These are phyloP conservation scores for Rhyzopertha dominica DNA, from an alignment of 1,140 invertebrate species.

Conservation along the genomic window DNA sequence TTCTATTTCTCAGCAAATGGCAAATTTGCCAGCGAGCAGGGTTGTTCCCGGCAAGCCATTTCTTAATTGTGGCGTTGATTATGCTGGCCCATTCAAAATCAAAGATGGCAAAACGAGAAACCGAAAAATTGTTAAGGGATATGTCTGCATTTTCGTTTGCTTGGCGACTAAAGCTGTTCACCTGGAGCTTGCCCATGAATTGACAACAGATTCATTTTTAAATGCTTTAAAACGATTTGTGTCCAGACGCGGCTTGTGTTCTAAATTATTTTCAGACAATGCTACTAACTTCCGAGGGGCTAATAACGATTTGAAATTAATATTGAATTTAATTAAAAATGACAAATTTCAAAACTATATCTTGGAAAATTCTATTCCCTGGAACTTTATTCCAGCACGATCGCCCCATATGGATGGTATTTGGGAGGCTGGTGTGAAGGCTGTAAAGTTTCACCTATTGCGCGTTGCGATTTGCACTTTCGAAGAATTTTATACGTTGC, in stretches of 20 bases:
- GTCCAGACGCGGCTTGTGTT: slow-evolving; percentile 24
- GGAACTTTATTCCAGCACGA: too few species aligned
- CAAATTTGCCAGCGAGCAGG: slow-evolving; percentile 11
- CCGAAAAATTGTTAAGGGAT: slow-evolving; percentile 22
- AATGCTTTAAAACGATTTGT: slow-evolving; percentile 37
- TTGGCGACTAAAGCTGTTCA: slow-evolving; percentile 25
- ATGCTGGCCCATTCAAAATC: slow-evolving; percentile 28
- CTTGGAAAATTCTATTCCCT: too few species aligned
- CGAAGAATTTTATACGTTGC: too few species aligned
- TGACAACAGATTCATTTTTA: slow-evolving; percentile 22
- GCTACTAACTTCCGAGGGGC: slow-evolving; percentile 2
- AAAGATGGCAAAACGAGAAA: slow-evolving; percentile 22
- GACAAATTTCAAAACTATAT: too few species aligned
- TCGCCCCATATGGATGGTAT: too few species aligned
- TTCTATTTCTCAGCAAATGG: slow-evolving; percentile 18
- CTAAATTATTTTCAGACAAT: slow-evolving; percentile 21
- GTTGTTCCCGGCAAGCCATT: slow-evolving; percentile 18
- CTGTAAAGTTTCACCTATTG: not conserved
- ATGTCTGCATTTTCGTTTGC: slow-evolving; percentile 11
- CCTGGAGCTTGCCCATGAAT: slow-evolving; percentile 32
- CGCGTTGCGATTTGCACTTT: too few species aligned
- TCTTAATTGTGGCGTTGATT: slow-evolving; percentile 23
- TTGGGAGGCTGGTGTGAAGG: too few species aligned
- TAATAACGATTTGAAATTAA: not conserved
- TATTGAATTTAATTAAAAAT: too few species aligned